These are phyloP conservation scores for Epirrhoe tristata DNA, from an alignment of 2,888 invertebrate genomes.

Conservation along the genomic window DNA sequence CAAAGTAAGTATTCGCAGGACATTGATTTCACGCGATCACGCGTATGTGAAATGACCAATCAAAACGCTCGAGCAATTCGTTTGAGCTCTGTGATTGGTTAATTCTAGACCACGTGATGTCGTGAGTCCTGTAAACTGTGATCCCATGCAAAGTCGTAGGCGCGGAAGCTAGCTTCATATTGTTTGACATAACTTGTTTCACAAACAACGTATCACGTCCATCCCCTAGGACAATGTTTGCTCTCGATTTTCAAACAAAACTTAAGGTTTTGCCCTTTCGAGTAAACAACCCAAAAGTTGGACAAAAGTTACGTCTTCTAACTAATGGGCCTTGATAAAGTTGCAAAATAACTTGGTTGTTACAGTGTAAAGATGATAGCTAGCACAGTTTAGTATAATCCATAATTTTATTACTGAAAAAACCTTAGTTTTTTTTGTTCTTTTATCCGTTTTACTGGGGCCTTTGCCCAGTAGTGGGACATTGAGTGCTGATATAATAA, in stretches of 20 bases:
- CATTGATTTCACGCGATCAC: too few relatives aligned
- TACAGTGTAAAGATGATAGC: neutral
- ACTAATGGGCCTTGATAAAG: slow-evolving; percentile 36
- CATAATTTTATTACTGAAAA: too few relatives aligned
- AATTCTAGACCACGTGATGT: too few relatives aligned
- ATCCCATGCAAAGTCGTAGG: neutral
- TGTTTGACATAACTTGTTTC: slow-evolving; percentile 10
- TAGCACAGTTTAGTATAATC: neutral
- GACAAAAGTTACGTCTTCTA: slow-evolving; percentile 35
- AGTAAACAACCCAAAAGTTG: slow-evolving; percentile 40
- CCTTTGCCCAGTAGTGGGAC: too few relatives aligned
- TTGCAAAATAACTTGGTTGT: slow-evolving; percentile 31
- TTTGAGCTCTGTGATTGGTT: too few relatives aligned
- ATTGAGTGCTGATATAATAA: too few relatives aligned
- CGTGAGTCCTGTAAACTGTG: too few relatives aligned
- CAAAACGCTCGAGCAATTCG: too few relatives aligned
- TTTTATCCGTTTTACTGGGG: too few relatives aligned
- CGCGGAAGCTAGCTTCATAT: neutral
- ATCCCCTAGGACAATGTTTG: slow-evolving; percentile 23
- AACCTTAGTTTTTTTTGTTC: too few relatives aligned
- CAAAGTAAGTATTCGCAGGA: too few relatives aligned
- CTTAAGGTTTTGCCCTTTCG: slow-evolving; percentile 35
- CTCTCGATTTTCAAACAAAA: slow-evolving; percentile 34
- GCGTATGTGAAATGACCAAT: too few relatives aligned
- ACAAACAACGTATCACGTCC: slow-evolving; percentile 19